phyloP scores from a whole-genome alignment of 2,113 vertebrate genomes.

The Bambusicola thoracicus region DNA sequence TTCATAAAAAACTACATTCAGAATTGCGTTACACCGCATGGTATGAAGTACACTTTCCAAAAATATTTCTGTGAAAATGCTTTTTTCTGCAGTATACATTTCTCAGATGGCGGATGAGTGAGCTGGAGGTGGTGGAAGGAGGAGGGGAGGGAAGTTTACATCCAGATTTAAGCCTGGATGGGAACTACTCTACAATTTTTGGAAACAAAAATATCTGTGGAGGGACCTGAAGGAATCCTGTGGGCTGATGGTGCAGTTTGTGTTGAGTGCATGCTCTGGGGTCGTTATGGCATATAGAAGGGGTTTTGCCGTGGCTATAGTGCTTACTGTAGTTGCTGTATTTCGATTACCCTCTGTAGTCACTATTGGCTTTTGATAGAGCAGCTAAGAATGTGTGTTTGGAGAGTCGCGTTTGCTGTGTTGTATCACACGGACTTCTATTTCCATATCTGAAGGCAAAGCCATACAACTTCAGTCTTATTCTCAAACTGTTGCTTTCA shows the following conservation, averaged over 20 bases:
- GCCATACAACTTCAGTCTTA: background rate
- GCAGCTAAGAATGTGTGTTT: background rate
- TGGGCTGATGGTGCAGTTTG: slow-evolving; percentile 67
- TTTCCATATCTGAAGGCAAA: slow-evolving; percentile 1
- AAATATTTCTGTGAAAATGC: background rate
- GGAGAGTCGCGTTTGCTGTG: background rate
- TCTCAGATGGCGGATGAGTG: background rate
- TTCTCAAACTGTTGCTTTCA: slow-evolving; percentile 28
- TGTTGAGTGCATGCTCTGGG: background rate
- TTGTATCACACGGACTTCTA: background rate
- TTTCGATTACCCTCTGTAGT: slow-evolving; percentile 46
- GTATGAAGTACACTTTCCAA: background rate
- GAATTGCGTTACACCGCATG: background rate
- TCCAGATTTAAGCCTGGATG: slow-evolving; percentile 11
- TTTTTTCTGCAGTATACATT: background rate
- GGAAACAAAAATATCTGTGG: slow-evolving; percentile 59
- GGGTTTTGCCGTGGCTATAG: slow-evolving; percentile 14
- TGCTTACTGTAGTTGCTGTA: slow-evolving; percentile 11
- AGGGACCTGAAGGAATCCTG: slow-evolving; percentile 72
- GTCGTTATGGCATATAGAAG: background rate
- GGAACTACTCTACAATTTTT: slow-evolving; percentile 51
- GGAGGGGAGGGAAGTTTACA: background rate
- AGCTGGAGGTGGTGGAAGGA: slow-evolving; percentile 23
- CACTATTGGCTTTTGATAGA: slow-evolving; percentile 43
- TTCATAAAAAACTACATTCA: background rate